phyloP scores from a whole-genome alignment of 2,113 vertebrate genomes.

The Xiphias gladius region DNA sequence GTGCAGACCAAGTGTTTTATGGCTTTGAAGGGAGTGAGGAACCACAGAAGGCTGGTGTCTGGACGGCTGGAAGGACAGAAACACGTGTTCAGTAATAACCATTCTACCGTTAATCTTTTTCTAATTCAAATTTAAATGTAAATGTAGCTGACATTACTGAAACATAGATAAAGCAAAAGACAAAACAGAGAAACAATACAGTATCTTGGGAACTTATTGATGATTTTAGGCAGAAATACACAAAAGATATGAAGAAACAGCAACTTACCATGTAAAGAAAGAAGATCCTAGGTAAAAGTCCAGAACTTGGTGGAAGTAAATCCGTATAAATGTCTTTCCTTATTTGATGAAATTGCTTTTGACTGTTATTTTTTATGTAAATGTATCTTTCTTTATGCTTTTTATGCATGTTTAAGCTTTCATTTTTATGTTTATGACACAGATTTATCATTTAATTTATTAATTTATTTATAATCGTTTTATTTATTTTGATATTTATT shows the following conservation, averaged over 20 bases:
- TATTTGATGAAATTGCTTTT: conserved; percentile 31
- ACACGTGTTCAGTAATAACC: conserved; percentile 34
- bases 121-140: background rate
- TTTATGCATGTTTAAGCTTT: conserved; percentile 6
- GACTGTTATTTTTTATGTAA: conserved; percentile 6
- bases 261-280: conserved; percentile 76
- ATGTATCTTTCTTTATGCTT: conserved; percentile 44
- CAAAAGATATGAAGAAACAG: conserved; percentile 42
- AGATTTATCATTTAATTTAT: conserved; percentile 37
- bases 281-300: conserved; percentile 64
- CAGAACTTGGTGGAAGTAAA: conserved; percentile 53
- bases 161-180: background rate
- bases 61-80: conserved; percentile 87
- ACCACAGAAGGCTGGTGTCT: conserved; percentile 93
- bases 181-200: conserved; percentile 16
- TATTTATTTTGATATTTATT: conserved; percentile 9
- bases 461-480: background rate
- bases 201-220: conserved; percentile 2
- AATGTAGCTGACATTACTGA: conserved; percentile 17
- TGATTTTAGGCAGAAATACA: conserved; percentile 21
- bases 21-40: conserved; percentile 93
- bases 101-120: background rate
- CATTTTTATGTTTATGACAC: background rate
- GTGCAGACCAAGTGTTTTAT: conserved; percentile 93
- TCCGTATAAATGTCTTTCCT: conserved; percentile 46